Percentiles rank a stretch among this genome's conserved stretches.
Evolutionary conservation across 2,888 invertebrate genomes (phyloP).

Genomic region (Aproaerema taeniolella): DNA sequence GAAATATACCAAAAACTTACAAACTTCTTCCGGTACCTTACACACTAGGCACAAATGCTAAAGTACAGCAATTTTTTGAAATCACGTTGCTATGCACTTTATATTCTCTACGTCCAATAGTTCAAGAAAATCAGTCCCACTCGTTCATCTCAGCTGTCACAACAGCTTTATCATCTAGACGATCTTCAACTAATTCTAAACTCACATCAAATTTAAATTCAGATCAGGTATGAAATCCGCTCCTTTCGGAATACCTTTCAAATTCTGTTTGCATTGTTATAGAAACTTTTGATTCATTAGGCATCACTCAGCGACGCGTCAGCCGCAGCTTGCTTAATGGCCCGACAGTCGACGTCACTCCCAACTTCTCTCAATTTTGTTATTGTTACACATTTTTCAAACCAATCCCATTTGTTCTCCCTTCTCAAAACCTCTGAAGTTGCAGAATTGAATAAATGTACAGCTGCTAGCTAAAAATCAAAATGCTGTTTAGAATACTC

Average conservation of each 20-base stretch:
- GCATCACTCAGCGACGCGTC: conserved; percentile 28
- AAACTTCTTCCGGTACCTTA: no score
- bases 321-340: conserved; percentile 46
- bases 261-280: conserved; percentile 33
- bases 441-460: conserved; percentile 40
- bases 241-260: conserved; percentile 21
- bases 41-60: no score
- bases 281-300: conserved; percentile 54
- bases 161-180: no score
- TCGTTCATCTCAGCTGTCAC: no score
- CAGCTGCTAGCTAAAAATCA: conserved; percentile 11
- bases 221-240: conserved; percentile 12
- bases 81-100: no score
- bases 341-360: conserved; percentile 52
- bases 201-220: conserved; percentile 10
- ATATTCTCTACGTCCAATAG: no score
- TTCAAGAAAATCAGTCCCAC: no score
- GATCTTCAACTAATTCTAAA: no score
- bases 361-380: conserved; percentile 52
- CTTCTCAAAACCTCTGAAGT: conserved; percentile 39
- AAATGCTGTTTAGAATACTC: conserved; percentile 2
- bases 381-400: conserved; percentile 61
- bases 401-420: conserved; percentile 54
- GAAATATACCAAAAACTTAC: conserved; percentile 37
- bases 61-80: no score